Evolutionary conservation across 2,113 vertebrate species (phyloP).

Genomic region (Eulemur rufifrons): DNA sequence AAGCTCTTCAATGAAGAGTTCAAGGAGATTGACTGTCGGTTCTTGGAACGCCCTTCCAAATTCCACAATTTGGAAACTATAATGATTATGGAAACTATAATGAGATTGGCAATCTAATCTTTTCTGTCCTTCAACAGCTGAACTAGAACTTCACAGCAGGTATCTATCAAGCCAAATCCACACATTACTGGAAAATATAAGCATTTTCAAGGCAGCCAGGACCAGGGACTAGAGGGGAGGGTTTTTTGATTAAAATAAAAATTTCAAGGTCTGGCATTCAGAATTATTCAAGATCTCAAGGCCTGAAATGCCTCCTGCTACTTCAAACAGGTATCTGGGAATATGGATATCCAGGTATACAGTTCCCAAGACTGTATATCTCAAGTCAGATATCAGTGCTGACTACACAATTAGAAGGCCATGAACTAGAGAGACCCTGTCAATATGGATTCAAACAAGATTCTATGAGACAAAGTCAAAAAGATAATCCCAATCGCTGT

Average conservation of each 20-base stretch:
- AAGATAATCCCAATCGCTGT: neutral
- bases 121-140: neutral
- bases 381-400: neutral
- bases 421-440: neutral
- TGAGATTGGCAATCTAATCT: neutral
- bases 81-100: neutral
- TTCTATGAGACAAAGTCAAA: neutral
- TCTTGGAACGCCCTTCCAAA: neutral
- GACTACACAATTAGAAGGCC: neutral
- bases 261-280: neutral
- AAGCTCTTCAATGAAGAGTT: neutral
- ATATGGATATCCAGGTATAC: neutral
- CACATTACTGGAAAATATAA: neutral
- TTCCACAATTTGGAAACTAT: neutral
- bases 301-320: neutral
- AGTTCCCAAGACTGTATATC: neutral
- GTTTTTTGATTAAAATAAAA: neutral
- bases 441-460: neutral
- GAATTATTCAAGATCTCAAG: slow-evolving; percentile 16
- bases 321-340: neutral
- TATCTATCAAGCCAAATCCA: neutral
- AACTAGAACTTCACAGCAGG: neutral
- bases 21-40: neutral
- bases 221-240: neutral
- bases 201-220: neutral